phyloP scores from a whole-genome alignment of 2,113 vertebrate species.

The Solea senegalensis region DNA sequence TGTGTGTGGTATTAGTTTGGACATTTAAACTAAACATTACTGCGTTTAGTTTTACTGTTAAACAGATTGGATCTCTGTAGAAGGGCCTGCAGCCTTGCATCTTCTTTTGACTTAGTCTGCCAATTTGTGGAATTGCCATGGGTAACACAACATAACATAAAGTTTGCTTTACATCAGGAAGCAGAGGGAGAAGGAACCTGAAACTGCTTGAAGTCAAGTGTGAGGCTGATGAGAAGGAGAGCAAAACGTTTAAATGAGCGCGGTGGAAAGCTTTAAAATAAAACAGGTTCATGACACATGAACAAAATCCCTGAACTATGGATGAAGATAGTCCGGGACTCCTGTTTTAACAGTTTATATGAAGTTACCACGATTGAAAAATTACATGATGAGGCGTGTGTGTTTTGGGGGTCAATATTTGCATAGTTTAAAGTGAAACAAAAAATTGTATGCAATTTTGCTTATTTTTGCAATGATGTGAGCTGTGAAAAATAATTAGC shows the following conservation, averaged over 20 bases:
- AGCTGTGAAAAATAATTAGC: too few species aligned
- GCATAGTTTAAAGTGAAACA: too few species aligned
- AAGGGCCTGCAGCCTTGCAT: too few species aligned
- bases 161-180: constrained; percentile 5
- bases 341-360: too few species aligned
- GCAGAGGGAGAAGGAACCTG: not conserved
- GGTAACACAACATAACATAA: constrained; percentile 26
- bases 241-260: not conserved
- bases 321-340: too few species aligned
- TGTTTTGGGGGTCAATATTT: too few species aligned
- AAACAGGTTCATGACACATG: too few species aligned
- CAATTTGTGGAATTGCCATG: not conserved
- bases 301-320: too few species aligned
- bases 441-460: too few species aligned
- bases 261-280: not conserved
- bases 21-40: constrained; percentile 12
- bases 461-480: too few species aligned
- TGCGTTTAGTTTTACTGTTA: not conserved
- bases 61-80: constrained; percentile 4
- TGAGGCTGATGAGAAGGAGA: not conserved
- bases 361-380: too few species aligned
- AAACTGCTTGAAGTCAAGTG: not conserved
- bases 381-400: too few species aligned
- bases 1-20: constrained; percentile 9
- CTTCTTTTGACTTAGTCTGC: not conserved